Conservation (phyloP, 2,797 vertebrate species). For the Enteromius mattozi region DNA sequence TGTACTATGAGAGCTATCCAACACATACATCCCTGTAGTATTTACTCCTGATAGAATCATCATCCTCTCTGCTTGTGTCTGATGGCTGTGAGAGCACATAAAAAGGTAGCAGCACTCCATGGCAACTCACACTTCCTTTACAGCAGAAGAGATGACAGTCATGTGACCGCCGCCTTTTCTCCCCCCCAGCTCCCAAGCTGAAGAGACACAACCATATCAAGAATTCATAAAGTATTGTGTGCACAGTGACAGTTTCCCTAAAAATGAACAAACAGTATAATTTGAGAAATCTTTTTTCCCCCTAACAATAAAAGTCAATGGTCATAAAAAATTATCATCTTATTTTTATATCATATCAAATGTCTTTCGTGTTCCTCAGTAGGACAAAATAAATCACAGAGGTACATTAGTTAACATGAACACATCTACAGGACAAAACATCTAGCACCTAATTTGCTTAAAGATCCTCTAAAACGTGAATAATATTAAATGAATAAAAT, state of each 20-base stretch:
- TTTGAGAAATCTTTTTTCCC: neutral
- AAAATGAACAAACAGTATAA: neutral
- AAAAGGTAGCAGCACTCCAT: slow-evolving; percentile 28
- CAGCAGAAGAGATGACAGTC: slow-evolving; percentile 16
- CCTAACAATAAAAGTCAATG: no score
- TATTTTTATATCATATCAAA: neutral
- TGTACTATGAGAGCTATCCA: neutral
- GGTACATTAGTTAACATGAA: neutral
- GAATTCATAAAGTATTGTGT: neutral
- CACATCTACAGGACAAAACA: neutral
- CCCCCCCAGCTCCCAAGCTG: neutral
- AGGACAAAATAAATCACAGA: neutral
- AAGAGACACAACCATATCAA: slow-evolving; percentile 11
- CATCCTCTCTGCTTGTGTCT: slow-evolving; percentile 8
- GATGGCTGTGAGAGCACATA: slow-evolving; percentile 10
- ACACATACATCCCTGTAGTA: neutral
- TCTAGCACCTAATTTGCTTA: neutral
- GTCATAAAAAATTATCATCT: no score
- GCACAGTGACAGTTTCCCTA: neutral
- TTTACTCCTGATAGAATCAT: slow-evolving; percentile 3
- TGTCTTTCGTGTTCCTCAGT: neutral
- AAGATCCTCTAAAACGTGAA: neutral
- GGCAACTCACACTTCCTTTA: slow-evolving; percentile 41
- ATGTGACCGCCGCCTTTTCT: slow-evolving; percentile 7
- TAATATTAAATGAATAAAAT: neutral